phyloP scores from a whole-genome alignment of 2,797 vertebrate genomes.

The Sparidentex hasta region DNA sequence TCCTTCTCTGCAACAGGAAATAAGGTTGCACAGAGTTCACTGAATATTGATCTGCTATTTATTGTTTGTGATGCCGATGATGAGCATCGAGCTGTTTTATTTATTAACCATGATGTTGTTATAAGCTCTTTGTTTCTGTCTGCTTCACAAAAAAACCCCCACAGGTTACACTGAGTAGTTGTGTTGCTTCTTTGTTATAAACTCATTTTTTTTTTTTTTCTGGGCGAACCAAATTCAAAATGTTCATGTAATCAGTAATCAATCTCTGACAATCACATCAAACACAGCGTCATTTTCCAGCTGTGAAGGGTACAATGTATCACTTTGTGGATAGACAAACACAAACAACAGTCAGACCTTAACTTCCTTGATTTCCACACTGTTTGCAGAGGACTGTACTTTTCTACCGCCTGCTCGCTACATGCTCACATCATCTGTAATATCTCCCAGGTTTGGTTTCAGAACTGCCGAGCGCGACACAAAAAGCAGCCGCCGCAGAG shows the following conservation, averaged over 20 bases:
- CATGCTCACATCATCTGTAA: conserved; percentile 32
- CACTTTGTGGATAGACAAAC: too few species aligned
- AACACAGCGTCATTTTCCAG: background rate
- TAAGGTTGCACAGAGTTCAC: background rate
- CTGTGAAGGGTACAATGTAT: too few species aligned
- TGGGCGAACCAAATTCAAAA: background rate
- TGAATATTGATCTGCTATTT: background rate
- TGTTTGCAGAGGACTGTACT: background rate
- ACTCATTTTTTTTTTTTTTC: background rate
- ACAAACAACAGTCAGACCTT: background rate
- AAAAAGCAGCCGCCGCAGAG: conserved; percentile 98
- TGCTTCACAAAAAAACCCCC: background rate
- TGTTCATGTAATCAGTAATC: background rate
- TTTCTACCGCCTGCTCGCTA: background rate
- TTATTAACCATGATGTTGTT: background rate
- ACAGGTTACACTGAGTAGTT: background rate
- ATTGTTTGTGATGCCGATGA: background rate
- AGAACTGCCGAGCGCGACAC: conserved; percentile 98
- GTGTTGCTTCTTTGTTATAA: background rate
- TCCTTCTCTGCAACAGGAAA: background rate
- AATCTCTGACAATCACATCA: background rate
- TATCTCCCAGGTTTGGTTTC: conserved; percentile 96
- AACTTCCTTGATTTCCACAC: background rate
- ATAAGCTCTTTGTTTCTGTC: background rate
- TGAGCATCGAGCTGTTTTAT: too few species aligned